These are phyloP conservation scores for Neodiprion virginianus DNA, from an alignment of 1,140 invertebrate species.

Conservation along the genomic window DNA sequence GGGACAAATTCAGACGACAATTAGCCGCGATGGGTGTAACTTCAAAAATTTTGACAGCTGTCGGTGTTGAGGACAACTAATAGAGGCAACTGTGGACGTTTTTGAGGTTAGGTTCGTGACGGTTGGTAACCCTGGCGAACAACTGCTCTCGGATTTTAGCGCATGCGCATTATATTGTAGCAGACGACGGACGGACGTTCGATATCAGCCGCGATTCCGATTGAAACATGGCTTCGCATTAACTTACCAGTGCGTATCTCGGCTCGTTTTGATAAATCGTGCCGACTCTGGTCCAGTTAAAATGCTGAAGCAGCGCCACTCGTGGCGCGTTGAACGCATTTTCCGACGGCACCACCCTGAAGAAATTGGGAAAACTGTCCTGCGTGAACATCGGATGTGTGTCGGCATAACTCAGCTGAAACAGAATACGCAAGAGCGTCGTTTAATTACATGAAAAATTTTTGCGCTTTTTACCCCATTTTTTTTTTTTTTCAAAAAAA, in stretches of 20 bases:
- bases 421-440: slow-evolving; percentile 41
- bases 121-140: no score
- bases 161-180: no score
- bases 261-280: slow-evolving; percentile 98
- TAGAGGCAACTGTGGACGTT: no score
- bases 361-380: slow-evolving; percentile 94
- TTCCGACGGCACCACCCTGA: slow-evolving; percentile 93
- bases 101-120: no score
- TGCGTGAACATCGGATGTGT: slow-evolving; percentile 98
- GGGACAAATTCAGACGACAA: no score
- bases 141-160: no score
- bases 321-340: slow-evolving; percentile 95
- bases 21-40: no score
- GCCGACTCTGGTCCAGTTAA: slow-evolving; percentile 97
- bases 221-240: no score
- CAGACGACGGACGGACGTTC: no score
- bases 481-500: background rate
- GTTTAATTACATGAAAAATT: background rate
- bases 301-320: slow-evolving; percentile 84
- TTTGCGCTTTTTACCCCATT: background rate
- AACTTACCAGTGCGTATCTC: slow-evolving; percentile 84
- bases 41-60: no score
- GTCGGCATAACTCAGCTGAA: slow-evolving; percentile 95
- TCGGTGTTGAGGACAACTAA: no score
- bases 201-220: no score